Evolutionary conservation across 2,797 vertebrate species (phyloP), one percentile per base, ranked within the genome.

Genomic region (Agapornis canus): DNA sequence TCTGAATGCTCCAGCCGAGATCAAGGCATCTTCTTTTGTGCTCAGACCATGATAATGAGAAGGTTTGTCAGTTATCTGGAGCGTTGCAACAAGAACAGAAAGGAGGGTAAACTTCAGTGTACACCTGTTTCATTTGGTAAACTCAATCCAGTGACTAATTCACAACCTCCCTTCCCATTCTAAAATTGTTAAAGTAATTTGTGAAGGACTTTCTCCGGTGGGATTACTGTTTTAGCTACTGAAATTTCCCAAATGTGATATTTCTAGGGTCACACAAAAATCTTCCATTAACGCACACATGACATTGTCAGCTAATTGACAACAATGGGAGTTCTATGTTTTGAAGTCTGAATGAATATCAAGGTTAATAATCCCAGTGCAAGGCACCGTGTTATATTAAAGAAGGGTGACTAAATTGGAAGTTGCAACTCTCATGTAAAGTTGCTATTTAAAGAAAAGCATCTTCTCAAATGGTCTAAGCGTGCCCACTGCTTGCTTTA

Each of bases 351-450:
- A 95, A 86, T 29, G 80, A 87, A 79, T 89, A 96, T 57, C 92
- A 95, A 95, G 94, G 92, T 97, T 95, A 96, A 95, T 96, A 96
- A 92, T 59, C 52, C 60, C 70, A 48, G 65, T 94, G 87, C 57
- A 84, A 92, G 89, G 56, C 73, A 94, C 63, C 47, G 47, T 45
- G 43, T 54, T 82, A 16, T 65, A 73, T 91, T 91, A 96, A 94
- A 82, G 60, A 42, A 72, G 27, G 40, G 16, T 82, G 84, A 95
- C 94, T 84, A 86, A 92, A 95, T 80, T 54, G 37, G 35, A 95
- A 77, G 66, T 61, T 68, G 61, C 51, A 72, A 73, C 27, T 92
- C 80, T 89, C 43, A 61, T 54, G 52, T 39, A 77, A 69, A 77
- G 31, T 26, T 68, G 45, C 60, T 87, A 85, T 86, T 92, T 95